A percentile compares a stretch with the other conserved stretches of the same genome.
phyloP scores from a whole-genome alignment of 2,888 invertebrate genomes.

The Brenthis daphne region DNA sequence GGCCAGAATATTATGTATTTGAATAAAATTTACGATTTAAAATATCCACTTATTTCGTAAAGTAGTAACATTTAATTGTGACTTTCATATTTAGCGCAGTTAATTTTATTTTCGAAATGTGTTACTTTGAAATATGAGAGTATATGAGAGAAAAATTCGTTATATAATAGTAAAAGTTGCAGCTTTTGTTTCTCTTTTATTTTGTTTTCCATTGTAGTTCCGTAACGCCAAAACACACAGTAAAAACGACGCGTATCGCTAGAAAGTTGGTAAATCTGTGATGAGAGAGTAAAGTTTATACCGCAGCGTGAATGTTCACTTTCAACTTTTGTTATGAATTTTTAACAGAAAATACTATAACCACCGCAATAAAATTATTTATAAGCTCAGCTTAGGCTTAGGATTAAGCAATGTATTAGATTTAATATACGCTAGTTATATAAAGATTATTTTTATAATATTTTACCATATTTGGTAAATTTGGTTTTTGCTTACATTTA shows the following conservation, averaged over 20 bases:
- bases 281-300: constrained; percentile 33
- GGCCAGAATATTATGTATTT: no score
- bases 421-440: not conserved
- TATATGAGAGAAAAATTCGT: constrained; percentile 6
- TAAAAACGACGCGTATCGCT: constrained; percentile 30
- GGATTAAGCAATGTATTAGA: not conserved
- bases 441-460: no score
- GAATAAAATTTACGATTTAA: no score
- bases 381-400: not conserved
- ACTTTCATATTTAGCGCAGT: not conserved
- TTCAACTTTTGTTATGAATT: constrained; percentile 29
- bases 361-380: constrained; percentile 2
- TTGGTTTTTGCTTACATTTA: no score
- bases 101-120: not conserved
- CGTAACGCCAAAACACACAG: constrained; percentile 29
- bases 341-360: constrained; percentile 22
- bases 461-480: no score
- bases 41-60: no score
- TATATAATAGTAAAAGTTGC: constrained; percentile 20
- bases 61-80: not conserved
- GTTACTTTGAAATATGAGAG: not conserved
- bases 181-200: constrained; percentile 30
- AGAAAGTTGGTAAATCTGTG: constrained; percentile 36
- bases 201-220: constrained; percentile 27
- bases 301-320: constrained; percentile 30